These are phyloP conservation scores for Aculops lycopersici DNA, from an alignment of 1,140 invertebrate genomes.

Conservation along the genomic window DNA sequence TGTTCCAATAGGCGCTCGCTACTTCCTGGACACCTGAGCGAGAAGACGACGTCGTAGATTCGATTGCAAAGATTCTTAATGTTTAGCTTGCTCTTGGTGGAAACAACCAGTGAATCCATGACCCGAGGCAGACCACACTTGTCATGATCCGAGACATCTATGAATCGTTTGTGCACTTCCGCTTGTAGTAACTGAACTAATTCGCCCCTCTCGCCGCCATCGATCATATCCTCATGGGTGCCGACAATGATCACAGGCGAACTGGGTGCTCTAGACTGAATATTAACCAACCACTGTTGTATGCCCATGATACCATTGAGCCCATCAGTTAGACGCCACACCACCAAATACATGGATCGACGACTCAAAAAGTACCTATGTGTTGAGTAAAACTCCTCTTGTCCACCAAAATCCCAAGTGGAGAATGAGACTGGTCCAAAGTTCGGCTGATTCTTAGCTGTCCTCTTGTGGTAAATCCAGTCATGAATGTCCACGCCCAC, in stretches of 20 bases:
- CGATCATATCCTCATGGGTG: slow-evolving; percentile 52
- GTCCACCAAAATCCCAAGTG: slow-evolving; percentile 95
- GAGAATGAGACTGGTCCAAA: slow-evolving; percentile 71
- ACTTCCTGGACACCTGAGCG: not conserved
- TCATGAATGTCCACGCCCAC: slow-evolving; percentile 87
- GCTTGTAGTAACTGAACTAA: slow-evolving; percentile 29
- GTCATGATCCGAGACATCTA: slow-evolving; percentile 70
- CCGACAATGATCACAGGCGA: slow-evolving; percentile 73
- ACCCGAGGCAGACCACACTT: slow-evolving; percentile 77
- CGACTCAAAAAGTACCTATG: slow-evolving; percentile 94
- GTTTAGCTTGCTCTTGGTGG: slow-evolving; percentile 56
- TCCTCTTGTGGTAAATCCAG: slow-evolving; percentile 61
- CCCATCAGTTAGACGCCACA: slow-evolving; percentile 78
- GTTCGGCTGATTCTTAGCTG: slow-evolving; percentile 25
- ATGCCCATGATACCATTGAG: slow-evolving; percentile 59
- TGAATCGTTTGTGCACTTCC: slow-evolving; percentile 54
- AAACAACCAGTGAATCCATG: slow-evolving; percentile 63
- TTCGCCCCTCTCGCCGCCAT: not conserved
- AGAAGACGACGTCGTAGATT: slow-evolving; percentile 40
- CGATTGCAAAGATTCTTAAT: slow-evolving; percentile 61
- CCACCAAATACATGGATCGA: slow-evolving; percentile 67
- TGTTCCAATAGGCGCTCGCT: slow-evolving; percentile 57
- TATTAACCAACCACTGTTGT: slow-evolving; percentile 74
- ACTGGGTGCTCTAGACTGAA: slow-evolving; percentile 68
- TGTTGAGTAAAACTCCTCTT: slow-evolving; percentile 70